phyloP scores from a whole-genome alignment of 2,888 invertebrate genomes.

The Cylindroiulus punctatus region DNA sequence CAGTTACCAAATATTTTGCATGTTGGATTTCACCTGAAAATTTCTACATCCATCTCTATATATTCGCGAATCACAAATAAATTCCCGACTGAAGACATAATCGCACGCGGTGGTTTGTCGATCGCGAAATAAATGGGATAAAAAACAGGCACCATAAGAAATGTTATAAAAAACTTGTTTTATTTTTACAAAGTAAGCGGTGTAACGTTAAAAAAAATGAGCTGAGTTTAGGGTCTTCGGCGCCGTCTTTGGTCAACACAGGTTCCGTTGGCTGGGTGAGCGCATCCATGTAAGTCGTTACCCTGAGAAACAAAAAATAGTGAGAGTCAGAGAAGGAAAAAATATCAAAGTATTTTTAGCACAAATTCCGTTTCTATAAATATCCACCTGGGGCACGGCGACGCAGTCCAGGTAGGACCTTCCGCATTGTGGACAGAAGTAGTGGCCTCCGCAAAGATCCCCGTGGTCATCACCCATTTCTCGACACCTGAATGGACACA shows the following conservation, averaged over 20 bases:
- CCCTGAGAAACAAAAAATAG: background rate
- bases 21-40: too few species aligned
- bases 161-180: background rate
- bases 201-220: background rate
- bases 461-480: constrained; percentile 48
- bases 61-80: too few species aligned
- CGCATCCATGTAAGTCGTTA: constrained; percentile 1
- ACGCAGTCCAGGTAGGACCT: background rate
- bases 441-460: constrained; percentile 49
- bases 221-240: background rate
- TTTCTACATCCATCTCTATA: too few species aligned
- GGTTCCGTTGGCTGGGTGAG: constrained; percentile 53
- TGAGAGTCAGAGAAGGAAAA: background rate
- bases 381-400: background rate
- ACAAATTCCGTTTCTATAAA: background rate
- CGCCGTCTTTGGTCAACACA: background rate
- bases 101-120: background rate
- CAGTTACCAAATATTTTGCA: too few species aligned
- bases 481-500: constrained; percentile 40
- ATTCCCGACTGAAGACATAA: too few species aligned
- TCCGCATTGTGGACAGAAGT: constrained; percentile 46
- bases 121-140: background rate
- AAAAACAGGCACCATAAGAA: background rate
- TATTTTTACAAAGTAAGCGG: background rate
- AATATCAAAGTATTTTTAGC: background rate